Evolutionary conservation across 2,113 vertebrate genomes (phyloP), one percentile per base, ranked within the genome.

Genomic region (Himantopus leucocephalus): DNA sequence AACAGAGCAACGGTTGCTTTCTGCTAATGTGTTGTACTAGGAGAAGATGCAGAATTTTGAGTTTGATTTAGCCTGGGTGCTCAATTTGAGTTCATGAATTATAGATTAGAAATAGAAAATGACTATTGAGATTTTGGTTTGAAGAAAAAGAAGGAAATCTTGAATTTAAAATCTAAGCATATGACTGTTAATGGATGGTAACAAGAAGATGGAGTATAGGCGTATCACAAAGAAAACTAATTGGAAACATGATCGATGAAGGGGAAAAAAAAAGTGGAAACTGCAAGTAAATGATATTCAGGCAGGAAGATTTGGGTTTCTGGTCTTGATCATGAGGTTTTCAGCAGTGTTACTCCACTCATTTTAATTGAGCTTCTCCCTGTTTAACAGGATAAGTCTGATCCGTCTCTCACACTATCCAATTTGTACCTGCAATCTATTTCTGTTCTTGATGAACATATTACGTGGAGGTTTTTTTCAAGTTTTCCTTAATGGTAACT

Each of bases 41-140:
- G 95, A 97, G 85, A 95, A 95, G 96, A 90, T 96, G 86, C 90
- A 97, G 95, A 95, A 95, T 98, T 97, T 85, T 94, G 96, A 97
- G 92, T 98, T 96, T 97, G 95, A 98, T 97, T 98, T 97, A 97
- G 85, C 64, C 80, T 93, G 96, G 91, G 95, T 97, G 60, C 94
- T 97, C 97, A 97, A 96, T 98, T 96, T 98, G 83, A 95, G 85
- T 73, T 97, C 91, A 98, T 98, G 97, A 98, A 98, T 98, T 98
- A 98, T 98, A 98, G 96, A 98, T 98, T 97, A 97, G 82, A 98
- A 97, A 96, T 91, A 94, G 96, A 87, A 97, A 98, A 97, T 94
- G 29, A 95, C 94, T 97, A 88, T 79, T 97, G 95, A 98, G 97
- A 98, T 97, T 98, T 98, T 97, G 82, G 94, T 56, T 97, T 97